Evolutionary conservation across 2,888 invertebrate genomes (phyloP), one percentile per base, ranked within the genome.

Genomic region (Epiblema foenella): DNA sequence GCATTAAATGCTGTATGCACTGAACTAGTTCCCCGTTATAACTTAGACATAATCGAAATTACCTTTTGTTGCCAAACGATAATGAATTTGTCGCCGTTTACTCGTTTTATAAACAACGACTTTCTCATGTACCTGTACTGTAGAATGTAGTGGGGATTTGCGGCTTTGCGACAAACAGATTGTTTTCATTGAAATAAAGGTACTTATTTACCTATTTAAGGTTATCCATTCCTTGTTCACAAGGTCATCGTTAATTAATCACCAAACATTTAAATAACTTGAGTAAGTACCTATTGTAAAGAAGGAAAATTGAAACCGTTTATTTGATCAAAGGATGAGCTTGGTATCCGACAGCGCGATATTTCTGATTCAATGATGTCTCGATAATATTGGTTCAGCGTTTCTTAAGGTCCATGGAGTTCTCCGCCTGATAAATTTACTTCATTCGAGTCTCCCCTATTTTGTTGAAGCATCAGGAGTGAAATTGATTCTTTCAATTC

Each of bases 1-100:
- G 79, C 81, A 80, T 84, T 77, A 77, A 75, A 78, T 73, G 68
- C 57, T 63, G 68, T 42, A 69, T 58, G 65, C 70, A 60, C 20
- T 60, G 20, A 15, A 58, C 54, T 70, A 60, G 46, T 64, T 49
- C n/a, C 49, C 49, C n/a, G 33, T 18, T 10, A 39, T 49, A 54
- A 54, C 42, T 20, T 24, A 18, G 17, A 9, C 39, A 7, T 49
- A n/a, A 39, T 59, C 5, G 20, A n/a, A 42, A 0, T 46, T 29
- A 9, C n/a, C n/a, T 15, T 24, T 24, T 24, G 12, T 46, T 17
- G 17, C 42, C 15, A 18, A 11, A 5, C 17, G 51, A 51, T 51
- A 29, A 46, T 46, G 15, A 15, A 24, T 24, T 46, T 7, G 18
- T 24, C 7, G 18, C 20, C 15, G 42, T 29, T 3, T 4, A 42